Base-by-base conservation (phyloP, 2,888 invertebrate species). In the Xylophagus ater region DNA sequence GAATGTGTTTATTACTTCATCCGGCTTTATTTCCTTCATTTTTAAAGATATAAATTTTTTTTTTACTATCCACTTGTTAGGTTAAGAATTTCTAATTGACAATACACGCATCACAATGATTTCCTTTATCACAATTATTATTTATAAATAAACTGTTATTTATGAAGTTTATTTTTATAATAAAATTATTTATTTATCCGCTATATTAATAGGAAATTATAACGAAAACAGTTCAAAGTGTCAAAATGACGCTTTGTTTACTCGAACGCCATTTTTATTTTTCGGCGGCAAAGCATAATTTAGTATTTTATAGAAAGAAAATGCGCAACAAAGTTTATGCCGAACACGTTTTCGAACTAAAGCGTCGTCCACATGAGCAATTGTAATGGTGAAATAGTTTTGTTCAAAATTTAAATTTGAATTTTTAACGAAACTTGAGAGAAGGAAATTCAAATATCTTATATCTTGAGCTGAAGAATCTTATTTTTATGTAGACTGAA, bases 191-290 rank as follows among this genome's bases (percentile, higher is more conserved):
- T 19, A 26, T n/a, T n/a, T n/a, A n/a, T n/a, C n/a, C n/a, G 37
- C 17, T 12, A 31, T 37, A 31, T 31, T 25, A 29, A 31, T 30
- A 31, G 31, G 15, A 37, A 37, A 37, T 23, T 17, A n/a, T n/a
- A 44, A 43, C 40, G 18, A 14, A 40, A 29, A 41, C 39, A 47
- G 42, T 46, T 35, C 39, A 47, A 49, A 53, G 53, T 55, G 55
- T 53, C 55, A 53, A 57, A 59, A 54, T 49, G 62, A 56, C 60
- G 60, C 60, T 59, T 56, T 56, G 55, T 55, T 57, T 58, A 51
- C 49, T 53, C 51, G 49, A 49, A 48, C 52, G 53, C 53, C 53
- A 54, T 53, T 51, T 51, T 52, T 53, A 48, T 50, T 51, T 51
- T 52, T 51, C 46, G 43, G 26, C 10, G 13, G 37, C 25, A 37